These are phyloP conservation scores for Gadus chalcogrammus DNA, from an alignment of 2,113 vertebrate genomes.

Conservation along the genomic window DNA sequence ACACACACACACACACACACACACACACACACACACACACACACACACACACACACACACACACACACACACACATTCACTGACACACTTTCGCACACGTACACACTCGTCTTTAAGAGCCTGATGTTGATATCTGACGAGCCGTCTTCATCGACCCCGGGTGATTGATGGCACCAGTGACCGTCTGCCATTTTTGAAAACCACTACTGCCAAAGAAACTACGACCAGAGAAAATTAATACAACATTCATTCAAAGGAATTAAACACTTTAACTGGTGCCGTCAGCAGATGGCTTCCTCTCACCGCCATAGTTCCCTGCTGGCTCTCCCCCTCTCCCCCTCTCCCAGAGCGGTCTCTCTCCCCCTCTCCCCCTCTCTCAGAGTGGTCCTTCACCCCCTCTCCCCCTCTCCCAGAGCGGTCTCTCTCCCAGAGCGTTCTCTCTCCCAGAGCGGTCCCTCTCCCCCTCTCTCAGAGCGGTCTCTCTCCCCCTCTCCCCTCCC, in stretches of 20 bases:
- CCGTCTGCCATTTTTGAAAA: slow-evolving; percentile 21
- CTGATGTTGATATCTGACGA: background rate
- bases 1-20: background rate
- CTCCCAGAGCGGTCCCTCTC: too few species aligned
- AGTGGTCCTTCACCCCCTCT: too few species aligned
- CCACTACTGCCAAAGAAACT: slow-evolving; percentile 8
- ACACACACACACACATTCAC: background rate
- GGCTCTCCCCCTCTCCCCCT: background rate
- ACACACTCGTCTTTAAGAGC: background rate
- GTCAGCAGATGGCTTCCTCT: slow-evolving; percentile 42
- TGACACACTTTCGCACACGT: background rate
- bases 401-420: too few species aligned
- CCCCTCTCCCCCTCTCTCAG: too few species aligned
- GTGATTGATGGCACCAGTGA: background rate
- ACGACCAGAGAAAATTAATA: slow-evolving; percentile 12
- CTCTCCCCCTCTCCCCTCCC: too few species aligned
- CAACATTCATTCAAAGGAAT: slow-evolving; percentile 20
- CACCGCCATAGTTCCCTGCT: slow-evolving; percentile 32
- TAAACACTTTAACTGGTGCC: slow-evolving; percentile 34
- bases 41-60: slow-evolving; percentile 1
- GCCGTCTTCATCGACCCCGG: background rate
- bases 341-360: too few species aligned
- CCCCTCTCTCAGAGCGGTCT: too few species aligned
- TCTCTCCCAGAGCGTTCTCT: too few species aligned
- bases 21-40: background rate